These are phyloP conservation scores for Hedychridium roseum DNA, from an alignment of 2,888 invertebrate genomes.

Conservation along the genomic window DNA sequence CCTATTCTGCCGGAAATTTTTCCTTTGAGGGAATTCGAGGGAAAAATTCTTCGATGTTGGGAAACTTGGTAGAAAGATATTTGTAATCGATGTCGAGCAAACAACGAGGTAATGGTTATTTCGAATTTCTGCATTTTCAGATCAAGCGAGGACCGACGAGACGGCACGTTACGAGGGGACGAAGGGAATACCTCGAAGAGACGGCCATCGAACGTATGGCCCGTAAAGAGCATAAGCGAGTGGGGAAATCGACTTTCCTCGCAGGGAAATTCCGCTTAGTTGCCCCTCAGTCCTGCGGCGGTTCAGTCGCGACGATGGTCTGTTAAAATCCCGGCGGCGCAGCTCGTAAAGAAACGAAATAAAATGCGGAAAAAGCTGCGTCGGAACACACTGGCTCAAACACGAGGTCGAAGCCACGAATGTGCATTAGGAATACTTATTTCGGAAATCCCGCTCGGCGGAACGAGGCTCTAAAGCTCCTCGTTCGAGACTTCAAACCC, in stretches of 20 bases:
- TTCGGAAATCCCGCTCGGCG: constrained; percentile 36
- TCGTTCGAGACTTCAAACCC: too few relatives aligned
- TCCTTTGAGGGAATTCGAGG: too few relatives aligned
- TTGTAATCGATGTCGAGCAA: too few relatives aligned
- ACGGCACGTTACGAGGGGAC: too few relatives aligned
- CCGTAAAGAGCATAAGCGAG: constrained; percentile 24
- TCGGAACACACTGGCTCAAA: constrained; percentile 33
- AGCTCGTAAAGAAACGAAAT: constrained; percentile 7
- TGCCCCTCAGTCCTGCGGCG: background rate
- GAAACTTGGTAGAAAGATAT: too few relatives aligned
- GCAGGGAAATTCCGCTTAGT: constrained; percentile 6
- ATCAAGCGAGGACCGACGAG: too few relatives aligned
- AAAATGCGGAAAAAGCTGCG: constrained; percentile 8
- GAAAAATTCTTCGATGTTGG: too few relatives aligned
- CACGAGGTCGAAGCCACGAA: constrained; percentile 24
- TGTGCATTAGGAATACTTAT: constrained; percentile 35
- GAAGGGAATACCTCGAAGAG: too few relatives aligned
- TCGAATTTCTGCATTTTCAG: too few relatives aligned
- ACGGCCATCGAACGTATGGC: too few relatives aligned
- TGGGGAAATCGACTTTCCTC: constrained; percentile 30
- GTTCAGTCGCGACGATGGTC: background rate
- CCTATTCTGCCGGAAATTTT: too few relatives aligned
- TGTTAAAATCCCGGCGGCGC: constrained; percentile 20
- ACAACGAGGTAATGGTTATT: too few relatives aligned
- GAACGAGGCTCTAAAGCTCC: constrained; percentile 39